phyloP scores from a whole-genome alignment of 2,797 vertebrate genomes.

The Fundulus diaphanus region DNA sequence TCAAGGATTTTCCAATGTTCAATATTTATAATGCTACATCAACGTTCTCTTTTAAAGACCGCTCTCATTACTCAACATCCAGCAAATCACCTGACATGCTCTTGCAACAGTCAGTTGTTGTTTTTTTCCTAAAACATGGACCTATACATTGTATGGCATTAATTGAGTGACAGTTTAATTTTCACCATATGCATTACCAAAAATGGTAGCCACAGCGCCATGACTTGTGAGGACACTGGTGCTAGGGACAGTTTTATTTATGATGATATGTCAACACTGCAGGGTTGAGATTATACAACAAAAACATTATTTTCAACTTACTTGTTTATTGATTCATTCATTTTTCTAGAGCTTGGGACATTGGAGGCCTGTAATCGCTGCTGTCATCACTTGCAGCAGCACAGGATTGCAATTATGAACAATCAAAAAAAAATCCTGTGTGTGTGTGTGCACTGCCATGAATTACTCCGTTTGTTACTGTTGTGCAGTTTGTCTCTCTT shows the following conservation, averaged over 20 bases:
- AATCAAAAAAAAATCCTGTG: too few species aligned
- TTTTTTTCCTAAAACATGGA: slow-evolving; percentile 71
- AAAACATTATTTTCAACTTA: slow-evolving; percentile 24
- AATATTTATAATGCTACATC: slow-evolving; percentile 50
- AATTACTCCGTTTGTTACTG: not conserved
- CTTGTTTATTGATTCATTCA: slow-evolving; percentile 11
- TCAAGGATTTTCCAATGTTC: slow-evolving; percentile 32
- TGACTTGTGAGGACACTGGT: slow-evolving; percentile 45
- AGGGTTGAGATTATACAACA: slow-evolving; percentile 10
- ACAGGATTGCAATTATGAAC: slow-evolving; percentile 11
- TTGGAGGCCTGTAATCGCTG: slow-evolving; percentile 1
- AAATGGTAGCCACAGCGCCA: slow-evolving; percentile 30
- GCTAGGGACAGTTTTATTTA: slow-evolving; percentile 62
- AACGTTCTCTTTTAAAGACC: slow-evolving; percentile 47
- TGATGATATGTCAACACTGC: slow-evolving; percentile 28
- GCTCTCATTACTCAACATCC: slow-evolving; percentile 55
- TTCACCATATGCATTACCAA: slow-evolving; percentile 56
- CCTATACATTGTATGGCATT: slow-evolving; percentile 51
- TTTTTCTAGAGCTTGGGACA: slow-evolving; percentile 1
- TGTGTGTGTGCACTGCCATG: too few species aligned
- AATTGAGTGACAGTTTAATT: slow-evolving; percentile 80
- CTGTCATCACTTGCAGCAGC: not conserved
- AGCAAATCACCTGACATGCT: slow-evolving; percentile 43
- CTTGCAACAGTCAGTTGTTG: slow-evolving; percentile 57
- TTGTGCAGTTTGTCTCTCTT: slow-evolving; percentile 1